Evolutionary conservation across 2,797 vertebrate species (phyloP), one percentile per base, ranked within the genome.

Genomic region (Xenopus petersii): DNA sequence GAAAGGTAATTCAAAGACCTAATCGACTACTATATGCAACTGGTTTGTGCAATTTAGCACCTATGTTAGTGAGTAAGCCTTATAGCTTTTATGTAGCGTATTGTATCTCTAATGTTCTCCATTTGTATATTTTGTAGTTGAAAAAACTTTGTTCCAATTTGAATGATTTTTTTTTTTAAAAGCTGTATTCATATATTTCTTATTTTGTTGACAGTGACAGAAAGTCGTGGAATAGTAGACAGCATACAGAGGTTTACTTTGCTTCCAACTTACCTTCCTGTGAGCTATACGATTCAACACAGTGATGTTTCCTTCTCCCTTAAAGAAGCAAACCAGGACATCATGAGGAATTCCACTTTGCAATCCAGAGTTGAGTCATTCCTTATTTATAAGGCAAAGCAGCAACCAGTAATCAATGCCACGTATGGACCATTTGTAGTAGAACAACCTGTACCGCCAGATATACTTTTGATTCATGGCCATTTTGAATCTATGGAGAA

Each of bases 291-390:
- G 30, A 90, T 99, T 81, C 87, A 86, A 73, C 92, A 94, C 2
- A 93, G 94, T 0, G 95, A 96, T 30, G 90, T 87, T 33, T 88
- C 90, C 85, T 93, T 97, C 84, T 93, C 96, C 71, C 88, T 99
- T 3, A 97, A 97, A 83, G 96, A 98, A 85, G 94, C 95, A 26
- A 93, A 94, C 56, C 96, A 98, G 89, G 96, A 98, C 80, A 91
- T 98, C 67, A 98, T 98, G 96, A 93, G 94, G 81, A 99, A 99
- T 88, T 94, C 92, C 79, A 98, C 94, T 85, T 89, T 95, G 89
- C 94, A 94, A 84, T 95, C 90, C 60, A 88, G 96, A 65, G 94
- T 94, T 2, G 96, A 99, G 80, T 93, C 96, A 80, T 94, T 98
- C 75, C 90, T 97, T 1, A 87, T 98, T 75, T 89, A 96, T 82